Evolutionary conservation across 2,113 vertebrate genomes (phyloP).

Genomic region (Abramis brama): DNA sequence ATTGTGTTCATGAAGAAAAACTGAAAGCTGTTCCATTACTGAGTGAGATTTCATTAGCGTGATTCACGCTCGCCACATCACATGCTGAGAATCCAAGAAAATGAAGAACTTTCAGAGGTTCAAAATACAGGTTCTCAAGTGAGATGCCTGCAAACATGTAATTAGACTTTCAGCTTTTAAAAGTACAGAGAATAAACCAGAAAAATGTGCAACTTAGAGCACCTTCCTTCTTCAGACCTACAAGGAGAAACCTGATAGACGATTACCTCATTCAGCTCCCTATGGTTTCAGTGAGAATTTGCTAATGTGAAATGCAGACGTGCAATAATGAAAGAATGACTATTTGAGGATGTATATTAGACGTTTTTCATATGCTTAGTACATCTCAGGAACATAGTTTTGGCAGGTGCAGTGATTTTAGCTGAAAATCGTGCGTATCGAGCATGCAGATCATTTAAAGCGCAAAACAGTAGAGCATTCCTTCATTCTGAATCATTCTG

Average conservation of each 20-base stretch:
- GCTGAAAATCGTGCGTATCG: background rate
- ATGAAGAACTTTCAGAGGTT: constrained; percentile 27
- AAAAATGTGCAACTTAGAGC: constrained; percentile 15
- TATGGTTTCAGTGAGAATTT: constrained; percentile 16
- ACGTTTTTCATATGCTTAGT: constrained; percentile 22
- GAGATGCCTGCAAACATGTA: constrained; percentile 50
- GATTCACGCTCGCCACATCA: constrained; percentile 45
- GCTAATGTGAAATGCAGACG: constrained; percentile 26
- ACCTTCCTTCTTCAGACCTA: constrained; percentile 1
- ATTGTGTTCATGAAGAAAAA: constrained; percentile 55
- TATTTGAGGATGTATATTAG: constrained; percentile 31
- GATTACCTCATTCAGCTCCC: constrained; percentile 39
- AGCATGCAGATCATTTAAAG: constrained; percentile 31
- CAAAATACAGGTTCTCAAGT: constrained; percentile 44
- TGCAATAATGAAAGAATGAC: constrained; percentile 34
- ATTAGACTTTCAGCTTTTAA: constrained; percentile 51
- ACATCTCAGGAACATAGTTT: constrained; percentile 18
- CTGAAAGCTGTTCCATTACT: constrained; percentile 55
- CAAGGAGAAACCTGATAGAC: constrained; percentile 31
- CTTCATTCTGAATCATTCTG: constrained; percentile 52
- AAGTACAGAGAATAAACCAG: constrained; percentile 31
- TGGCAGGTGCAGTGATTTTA: constrained; percentile 11
- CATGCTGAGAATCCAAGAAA: constrained; percentile 31
- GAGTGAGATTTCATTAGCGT: constrained; percentile 54
- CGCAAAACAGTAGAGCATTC: constrained; percentile 23